Percentiles rank a stretch among this genome's conserved stretches.
Conservation (phyloP, 2,113 vertebrate species). For the Ictalurus punctatus region DNA sequence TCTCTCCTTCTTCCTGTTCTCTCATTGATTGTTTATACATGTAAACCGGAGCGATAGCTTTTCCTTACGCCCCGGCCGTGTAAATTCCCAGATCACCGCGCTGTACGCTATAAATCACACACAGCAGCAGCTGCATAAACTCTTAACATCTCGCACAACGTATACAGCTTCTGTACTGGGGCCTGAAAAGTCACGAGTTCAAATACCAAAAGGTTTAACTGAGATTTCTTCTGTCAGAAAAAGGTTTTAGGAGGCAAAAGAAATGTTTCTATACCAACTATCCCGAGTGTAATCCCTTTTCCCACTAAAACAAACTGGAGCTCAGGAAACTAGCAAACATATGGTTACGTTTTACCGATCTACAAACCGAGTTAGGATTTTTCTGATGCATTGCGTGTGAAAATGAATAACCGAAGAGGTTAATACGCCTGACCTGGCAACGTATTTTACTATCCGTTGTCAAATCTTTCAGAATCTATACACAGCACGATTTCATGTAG, state of each 20-base stretch:
- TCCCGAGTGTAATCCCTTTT: background rate
- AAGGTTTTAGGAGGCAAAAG: background rate
- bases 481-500: background rate
- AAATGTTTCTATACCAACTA: background rate
- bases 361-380: background rate
- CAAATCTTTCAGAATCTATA: background rate
- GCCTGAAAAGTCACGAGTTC: background rate
- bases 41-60: slow-evolving; percentile 51
- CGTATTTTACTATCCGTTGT: background rate
- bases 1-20: slow-evolving; percentile 18
- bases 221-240: background rate
- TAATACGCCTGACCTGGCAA: background rate
- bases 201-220: background rate
- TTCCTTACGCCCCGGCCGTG: background rate
- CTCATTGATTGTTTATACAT: slow-evolving; percentile 33
- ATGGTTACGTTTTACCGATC: background rate
- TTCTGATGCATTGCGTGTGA: background rate
- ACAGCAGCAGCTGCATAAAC: slow-evolving; percentile 12
- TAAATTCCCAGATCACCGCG: background rate
- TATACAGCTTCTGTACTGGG: background rate
- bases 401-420: background rate
- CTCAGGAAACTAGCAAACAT: background rate
- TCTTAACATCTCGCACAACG: background rate
- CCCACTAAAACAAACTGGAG: background rate
- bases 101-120: slow-evolving; percentile 7